Percentiles rank a stretch among this genome's conserved stretches.
Conservation (phyloP, 1,140 invertebrate species). For the Heliconius congener region DNA sequence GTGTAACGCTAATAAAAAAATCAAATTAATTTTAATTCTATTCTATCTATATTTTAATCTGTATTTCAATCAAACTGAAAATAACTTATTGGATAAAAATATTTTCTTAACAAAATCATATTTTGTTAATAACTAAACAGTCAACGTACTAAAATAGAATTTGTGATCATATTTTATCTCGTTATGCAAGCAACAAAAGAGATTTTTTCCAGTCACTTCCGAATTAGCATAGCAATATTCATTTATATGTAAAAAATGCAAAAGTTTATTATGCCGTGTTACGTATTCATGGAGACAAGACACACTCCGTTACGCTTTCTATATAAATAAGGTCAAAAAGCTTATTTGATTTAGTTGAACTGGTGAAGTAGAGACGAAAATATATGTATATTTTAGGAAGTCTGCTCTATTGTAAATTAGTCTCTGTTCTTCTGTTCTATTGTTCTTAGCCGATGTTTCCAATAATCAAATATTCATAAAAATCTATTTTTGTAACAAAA, state of each 20-base stretch:
- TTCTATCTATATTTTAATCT: too few relatives aligned
- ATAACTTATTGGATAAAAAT: too few relatives aligned
- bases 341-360: background rate
- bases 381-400: background rate
- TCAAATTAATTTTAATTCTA: too few relatives aligned
- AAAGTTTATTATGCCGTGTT: constrained; percentile 15
- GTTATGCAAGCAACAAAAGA: background rate
- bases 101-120: too few relatives aligned
- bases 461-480: background rate
- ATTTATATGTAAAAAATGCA: constrained; percentile 28
- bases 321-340: constrained; percentile 16
- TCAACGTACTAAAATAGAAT: background rate
- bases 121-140: too few relatives aligned
- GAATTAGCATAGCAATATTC: constrained; percentile 27
- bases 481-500: too few relatives aligned
- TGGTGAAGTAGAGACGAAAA: background rate
- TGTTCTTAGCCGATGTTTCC: background rate
- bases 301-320: constrained; percentile 11
- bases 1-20: too few relatives aligned
- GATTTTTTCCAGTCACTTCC: background rate
- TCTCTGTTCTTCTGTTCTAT: too few relatives aligned
- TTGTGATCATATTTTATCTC: background rate
- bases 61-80: too few relatives aligned
- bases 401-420: background rate
- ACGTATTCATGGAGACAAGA: constrained; percentile 18